Evolutionary conservation across 2,888 invertebrate species (phyloP).

Genomic region (Megastigmus dorsalis): DNA sequence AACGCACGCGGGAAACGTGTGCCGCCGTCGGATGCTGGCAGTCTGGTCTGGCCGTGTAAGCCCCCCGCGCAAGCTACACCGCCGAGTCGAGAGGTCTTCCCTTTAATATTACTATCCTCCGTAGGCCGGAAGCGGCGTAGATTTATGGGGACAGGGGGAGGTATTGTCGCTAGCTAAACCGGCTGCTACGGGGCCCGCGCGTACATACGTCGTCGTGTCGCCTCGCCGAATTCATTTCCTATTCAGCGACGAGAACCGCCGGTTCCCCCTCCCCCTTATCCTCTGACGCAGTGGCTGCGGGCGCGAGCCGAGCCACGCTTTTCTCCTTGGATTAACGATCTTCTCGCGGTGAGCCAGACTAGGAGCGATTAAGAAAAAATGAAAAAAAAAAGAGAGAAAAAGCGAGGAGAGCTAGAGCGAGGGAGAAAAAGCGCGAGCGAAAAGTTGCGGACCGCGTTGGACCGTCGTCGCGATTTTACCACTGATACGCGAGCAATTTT

Average conservation of each 20-base stretch:
- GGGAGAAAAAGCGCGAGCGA: not conserved
- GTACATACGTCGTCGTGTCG: slow-evolving; percentile 47
- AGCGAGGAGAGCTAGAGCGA: too few relatives aligned
- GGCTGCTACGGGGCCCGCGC: not conserved
- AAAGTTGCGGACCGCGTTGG: too few relatives aligned
- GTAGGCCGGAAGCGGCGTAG: slow-evolving; percentile 64
- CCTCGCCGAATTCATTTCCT: slow-evolving; percentile 59
- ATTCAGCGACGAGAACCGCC: slow-evolving; percentile 41
- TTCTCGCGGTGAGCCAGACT: not conserved
- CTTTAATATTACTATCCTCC: slow-evolving; percentile 68
- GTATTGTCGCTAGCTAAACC: too few relatives aligned
- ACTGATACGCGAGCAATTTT: slow-evolving; percentile 35
- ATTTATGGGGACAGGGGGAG: slow-evolving; percentile 64
- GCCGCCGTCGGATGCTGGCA: too few relatives aligned
- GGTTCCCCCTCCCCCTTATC: too few relatives aligned
- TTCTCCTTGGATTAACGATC: slow-evolving; percentile 41
- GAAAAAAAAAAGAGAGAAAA: too few relatives aligned
- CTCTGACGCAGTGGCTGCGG: too few relatives aligned
- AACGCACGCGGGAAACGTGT: too few relatives aligned
- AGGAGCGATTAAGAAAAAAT: slow-evolving; percentile 14
- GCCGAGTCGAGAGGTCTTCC: slow-evolving; percentile 38
- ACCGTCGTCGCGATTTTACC: slow-evolving; percentile 17
- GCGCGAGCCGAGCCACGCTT: not conserved
- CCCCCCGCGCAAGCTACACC: too few relatives aligned
- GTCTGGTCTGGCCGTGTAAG: too few relatives aligned